phyloP scores from a whole-genome alignment of 2,113 vertebrate genomes.

The Isichthys henryi region DNA sequence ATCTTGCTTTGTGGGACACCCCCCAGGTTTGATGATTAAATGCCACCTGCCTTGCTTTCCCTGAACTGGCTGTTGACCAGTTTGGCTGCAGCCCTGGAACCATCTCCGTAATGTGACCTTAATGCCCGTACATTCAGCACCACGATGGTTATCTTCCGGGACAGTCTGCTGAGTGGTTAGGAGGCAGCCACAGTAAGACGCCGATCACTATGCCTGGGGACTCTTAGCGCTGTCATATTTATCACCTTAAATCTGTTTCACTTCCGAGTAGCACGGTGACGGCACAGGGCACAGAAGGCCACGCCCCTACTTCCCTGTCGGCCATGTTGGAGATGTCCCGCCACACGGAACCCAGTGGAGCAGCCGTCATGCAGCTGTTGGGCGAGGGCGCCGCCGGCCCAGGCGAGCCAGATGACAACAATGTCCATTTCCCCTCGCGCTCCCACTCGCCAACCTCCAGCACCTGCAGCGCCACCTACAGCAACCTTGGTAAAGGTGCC shows the following conservation, averaged over 20 bases:
- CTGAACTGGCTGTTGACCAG: background rate
- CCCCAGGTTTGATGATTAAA: background rate
- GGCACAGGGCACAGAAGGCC: slow-evolving; percentile 48
- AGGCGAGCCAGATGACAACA: slow-evolving; percentile 60
- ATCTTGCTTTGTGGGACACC: background rate
- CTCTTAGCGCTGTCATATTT: background rate
- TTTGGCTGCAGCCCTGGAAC: background rate
- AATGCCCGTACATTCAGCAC: background rate
- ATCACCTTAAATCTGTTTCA: background rate
- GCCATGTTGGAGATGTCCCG: slow-evolving; percentile 45
- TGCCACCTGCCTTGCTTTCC: background rate
- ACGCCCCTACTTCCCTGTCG: slow-evolving; percentile 45
- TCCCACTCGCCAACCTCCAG: slow-evolving; percentile 66
- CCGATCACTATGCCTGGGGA: background rate
- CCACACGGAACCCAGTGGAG: slow-evolving; percentile 43
- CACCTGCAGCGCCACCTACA: slow-evolving; percentile 84
- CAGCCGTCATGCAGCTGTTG: slow-evolving; percentile 38
- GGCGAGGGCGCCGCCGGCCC: slow-evolving; percentile 42
- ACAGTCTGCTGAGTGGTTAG: background rate
- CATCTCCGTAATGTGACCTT: background rate
- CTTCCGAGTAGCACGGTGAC: slow-evolving; percentile 68
- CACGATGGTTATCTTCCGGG: background rate
- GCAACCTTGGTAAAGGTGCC: slow-evolving; percentile 77
- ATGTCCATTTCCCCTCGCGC: slow-evolving; percentile 57
- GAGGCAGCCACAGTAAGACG: background rate